phyloP scores from a whole-genome alignment of 2,113 vertebrate genomes.

The Chinchilla lanigera region DNA sequence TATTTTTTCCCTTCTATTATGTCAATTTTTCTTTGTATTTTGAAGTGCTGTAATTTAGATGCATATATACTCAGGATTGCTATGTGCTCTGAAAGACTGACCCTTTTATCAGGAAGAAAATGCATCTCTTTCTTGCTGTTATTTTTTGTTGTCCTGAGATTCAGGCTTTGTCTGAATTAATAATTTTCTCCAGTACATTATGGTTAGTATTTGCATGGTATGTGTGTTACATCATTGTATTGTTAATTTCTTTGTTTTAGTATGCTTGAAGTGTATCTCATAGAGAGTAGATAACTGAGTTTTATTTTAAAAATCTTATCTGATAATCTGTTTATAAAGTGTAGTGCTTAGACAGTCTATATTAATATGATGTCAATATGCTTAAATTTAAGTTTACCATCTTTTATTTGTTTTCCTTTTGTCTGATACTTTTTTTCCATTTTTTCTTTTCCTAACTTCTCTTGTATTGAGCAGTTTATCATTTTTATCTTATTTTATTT shows the following conservation, averaged over 20 bases:
- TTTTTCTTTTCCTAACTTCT: background rate
- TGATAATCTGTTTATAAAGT: background rate
- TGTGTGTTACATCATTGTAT: background rate
- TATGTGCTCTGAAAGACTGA: background rate
- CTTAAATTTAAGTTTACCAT: background rate
- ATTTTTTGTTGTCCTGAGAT: background rate
- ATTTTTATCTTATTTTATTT: conserved; percentile 17
- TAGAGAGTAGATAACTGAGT: background rate
- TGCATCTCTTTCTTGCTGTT: background rate
- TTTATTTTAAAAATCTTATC: background rate
- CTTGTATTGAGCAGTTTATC: background rate
- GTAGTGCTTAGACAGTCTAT: background rate
- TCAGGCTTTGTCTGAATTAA: background rate
- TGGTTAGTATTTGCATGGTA: background rate
- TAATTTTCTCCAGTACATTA: background rate
- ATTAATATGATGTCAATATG: background rate
- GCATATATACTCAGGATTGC: background rate
- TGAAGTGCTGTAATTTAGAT: background rate
- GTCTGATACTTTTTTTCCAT: background rate
- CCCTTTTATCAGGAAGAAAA: background rate
- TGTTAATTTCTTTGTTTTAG: background rate
- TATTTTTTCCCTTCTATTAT: background rate
- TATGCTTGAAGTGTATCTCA: background rate
- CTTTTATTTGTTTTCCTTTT: conserved; percentile 17
- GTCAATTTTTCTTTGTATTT: background rate